Percentiles rank a stretch among this genome's conserved stretches.
These are phyloP conservation scores for Thalassarche chlororhynchos DNA, from an alignment of 2,113 vertebrate genomes.

Conservation along the genomic window DNA sequence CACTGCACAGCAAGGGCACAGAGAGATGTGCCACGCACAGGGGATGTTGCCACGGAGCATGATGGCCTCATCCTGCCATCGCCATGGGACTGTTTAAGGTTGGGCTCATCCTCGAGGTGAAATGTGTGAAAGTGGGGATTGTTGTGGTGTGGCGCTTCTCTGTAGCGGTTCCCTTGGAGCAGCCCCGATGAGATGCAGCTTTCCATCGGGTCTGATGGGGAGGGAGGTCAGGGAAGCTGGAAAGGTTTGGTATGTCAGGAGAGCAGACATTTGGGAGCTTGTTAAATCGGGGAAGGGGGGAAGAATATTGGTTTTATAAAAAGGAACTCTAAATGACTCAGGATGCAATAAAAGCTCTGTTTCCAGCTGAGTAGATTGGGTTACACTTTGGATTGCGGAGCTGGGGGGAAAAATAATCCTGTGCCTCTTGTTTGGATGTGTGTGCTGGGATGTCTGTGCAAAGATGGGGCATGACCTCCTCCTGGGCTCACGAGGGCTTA, in stretches of 20 bases:
- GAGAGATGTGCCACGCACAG: background rate
- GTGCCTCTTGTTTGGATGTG: background rate
- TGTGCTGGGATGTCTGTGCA: background rate
- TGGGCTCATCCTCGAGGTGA: background rate
- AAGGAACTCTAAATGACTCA: background rate
- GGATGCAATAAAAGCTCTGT: constrained; percentile 24
- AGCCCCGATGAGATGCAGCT: background rate
- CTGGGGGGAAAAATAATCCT: background rate
- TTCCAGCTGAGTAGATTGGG: constrained; percentile 20
- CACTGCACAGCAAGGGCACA: background rate
- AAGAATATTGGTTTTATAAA: background rate
- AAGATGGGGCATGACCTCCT: background rate
- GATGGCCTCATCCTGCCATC: background rate
- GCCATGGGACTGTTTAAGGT: background rate
- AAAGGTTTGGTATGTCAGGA: background rate
- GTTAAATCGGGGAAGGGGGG: background rate
- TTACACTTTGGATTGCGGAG: background rate
- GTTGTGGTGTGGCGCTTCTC: background rate
- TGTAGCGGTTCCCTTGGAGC: background rate
- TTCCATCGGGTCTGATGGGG: background rate
- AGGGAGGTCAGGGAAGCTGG: background rate
- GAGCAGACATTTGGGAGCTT: background rate
- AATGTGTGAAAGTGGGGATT: background rate
- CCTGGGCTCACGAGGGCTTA: background rate
- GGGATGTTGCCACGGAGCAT: rapidly evolving